These are phyloP conservation scores for Pristionchus mayeri DNA, from an alignment of 2,888 invertebrate species.

Conservation along the genomic window DNA sequence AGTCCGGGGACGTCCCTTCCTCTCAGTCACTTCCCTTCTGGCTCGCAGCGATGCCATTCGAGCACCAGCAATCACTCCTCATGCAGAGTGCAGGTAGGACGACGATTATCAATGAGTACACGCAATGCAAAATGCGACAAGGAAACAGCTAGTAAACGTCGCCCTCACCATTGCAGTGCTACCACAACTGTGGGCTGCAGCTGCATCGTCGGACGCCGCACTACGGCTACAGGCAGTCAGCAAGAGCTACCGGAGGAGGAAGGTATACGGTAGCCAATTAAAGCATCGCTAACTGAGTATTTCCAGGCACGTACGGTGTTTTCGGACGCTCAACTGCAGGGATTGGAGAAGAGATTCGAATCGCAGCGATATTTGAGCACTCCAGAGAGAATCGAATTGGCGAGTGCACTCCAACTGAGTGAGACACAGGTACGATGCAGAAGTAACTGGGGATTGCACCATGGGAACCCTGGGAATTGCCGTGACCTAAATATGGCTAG, in stretches of 20 bases:
- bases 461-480: too few species aligned
- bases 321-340: slow-evolving; percentile 80
- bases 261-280: slow-evolving; percentile 4
- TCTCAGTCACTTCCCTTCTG: slow-evolving; percentile 48
- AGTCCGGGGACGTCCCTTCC: background rate
- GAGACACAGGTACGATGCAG: slow-evolving; percentile 72
- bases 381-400: slow-evolving; percentile 74
- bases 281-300: background rate
- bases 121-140: background rate
- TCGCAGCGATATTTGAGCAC: slow-evolving; percentile 72
- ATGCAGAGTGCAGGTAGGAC: slow-evolving; percentile 46
- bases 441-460: too few species aligned
- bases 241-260: slow-evolving; percentile 86
- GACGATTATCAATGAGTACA: background rate
- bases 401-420: slow-evolving; percentile 80
- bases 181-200: slow-evolving; percentile 61
- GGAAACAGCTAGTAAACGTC: background rate
- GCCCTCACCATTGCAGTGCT: slow-evolving; percentile 53
- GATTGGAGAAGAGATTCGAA: slow-evolving; percentile 72
- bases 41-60: slow-evolving; percentile 50
- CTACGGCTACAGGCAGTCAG: slow-evolving; percentile 78
- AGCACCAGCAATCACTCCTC: slow-evolving; percentile 33
- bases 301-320: slow-evolving; percentile 90
- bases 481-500: too few species aligned
- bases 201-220: slow-evolving; percentile 56